Evolutionary conservation across 2,113 vertebrate genomes (phyloP).

Genomic region (Cyprinus carpio): DNA sequence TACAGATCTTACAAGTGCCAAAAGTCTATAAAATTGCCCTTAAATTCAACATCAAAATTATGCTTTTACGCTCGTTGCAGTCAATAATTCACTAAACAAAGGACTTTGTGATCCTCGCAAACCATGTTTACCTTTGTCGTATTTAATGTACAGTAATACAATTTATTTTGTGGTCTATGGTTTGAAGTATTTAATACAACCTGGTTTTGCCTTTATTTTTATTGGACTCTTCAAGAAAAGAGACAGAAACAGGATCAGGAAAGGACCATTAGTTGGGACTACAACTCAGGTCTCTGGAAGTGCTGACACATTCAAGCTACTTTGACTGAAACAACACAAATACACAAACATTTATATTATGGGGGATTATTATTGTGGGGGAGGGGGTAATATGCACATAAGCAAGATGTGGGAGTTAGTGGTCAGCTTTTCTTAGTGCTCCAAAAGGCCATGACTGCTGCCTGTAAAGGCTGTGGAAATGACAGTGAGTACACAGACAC

Average conservation of each 20-base stretch:
- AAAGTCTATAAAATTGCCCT: neutral
- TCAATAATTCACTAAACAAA: neutral
- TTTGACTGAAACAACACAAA: too few species aligned
- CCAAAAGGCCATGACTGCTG: conserved; percentile 26
- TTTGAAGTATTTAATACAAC: too few species aligned
- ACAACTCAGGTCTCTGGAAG: too few species aligned
- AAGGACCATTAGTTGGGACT: too few species aligned
- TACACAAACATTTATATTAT: too few species aligned
- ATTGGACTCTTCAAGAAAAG: too few species aligned
- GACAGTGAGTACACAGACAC: conserved; percentile 74
- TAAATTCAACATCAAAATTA: neutral
- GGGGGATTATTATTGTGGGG: too few species aligned
- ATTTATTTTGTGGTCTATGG: too few species aligned
- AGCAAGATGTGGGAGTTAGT: neutral
- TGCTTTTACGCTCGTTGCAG: neutral
- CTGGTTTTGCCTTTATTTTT: too few species aligned
- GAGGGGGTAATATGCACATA: neutral
- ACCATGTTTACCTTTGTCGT: neutral
- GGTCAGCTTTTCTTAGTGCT: conserved; percentile 53
- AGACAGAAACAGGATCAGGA: too few species aligned
- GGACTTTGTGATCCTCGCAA: neutral
- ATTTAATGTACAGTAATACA: too few species aligned
- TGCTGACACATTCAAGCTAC: too few species aligned
- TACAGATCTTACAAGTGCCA: neutral
- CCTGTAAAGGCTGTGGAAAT: conserved; percentile 54